Evolutionary conservation across 1,140 invertebrate genomes (phyloP).

Genomic region (Caerostris extrusa): DNA sequence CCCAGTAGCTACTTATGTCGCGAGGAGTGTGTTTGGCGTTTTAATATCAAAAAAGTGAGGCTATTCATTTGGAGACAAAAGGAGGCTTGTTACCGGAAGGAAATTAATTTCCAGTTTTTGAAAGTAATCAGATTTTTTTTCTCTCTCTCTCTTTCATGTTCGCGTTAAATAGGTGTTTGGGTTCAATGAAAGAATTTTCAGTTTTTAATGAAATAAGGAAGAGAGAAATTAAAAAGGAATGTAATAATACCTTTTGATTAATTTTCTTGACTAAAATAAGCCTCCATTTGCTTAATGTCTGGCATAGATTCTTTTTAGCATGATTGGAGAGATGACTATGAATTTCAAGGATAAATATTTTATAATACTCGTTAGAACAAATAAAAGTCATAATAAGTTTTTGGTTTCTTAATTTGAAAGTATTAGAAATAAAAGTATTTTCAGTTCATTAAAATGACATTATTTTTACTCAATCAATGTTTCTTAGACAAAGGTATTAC

Average conservation of each 20-base stretch:
- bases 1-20: not conserved
- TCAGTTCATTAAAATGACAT: too few species aligned
- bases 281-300: too few species aligned
- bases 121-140: not conserved
- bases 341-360: too few species aligned
- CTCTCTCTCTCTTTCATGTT: not conserved
- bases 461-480: too few species aligned
- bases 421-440: too few species aligned
- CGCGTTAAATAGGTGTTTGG: not conserved
- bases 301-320: too few species aligned
- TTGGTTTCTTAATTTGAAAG: too few species aligned
- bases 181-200: not conserved
- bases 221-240: not conserved
- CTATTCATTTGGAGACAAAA: not conserved
- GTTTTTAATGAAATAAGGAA: not conserved
- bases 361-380: too few species aligned
- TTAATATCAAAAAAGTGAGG: not conserved
- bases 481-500: too few species aligned
- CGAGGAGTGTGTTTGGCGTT: conserved; percentile 1
- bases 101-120: not conserved
- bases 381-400: too few species aligned
- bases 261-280: not conserved
- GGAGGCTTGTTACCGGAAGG: not conserved
- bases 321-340: too few species aligned
- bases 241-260: conserved; percentile 4